Evolutionary conservation across 1,140 invertebrate genomes (phyloP).

Genomic region (Drosophila oshimai): DNA sequence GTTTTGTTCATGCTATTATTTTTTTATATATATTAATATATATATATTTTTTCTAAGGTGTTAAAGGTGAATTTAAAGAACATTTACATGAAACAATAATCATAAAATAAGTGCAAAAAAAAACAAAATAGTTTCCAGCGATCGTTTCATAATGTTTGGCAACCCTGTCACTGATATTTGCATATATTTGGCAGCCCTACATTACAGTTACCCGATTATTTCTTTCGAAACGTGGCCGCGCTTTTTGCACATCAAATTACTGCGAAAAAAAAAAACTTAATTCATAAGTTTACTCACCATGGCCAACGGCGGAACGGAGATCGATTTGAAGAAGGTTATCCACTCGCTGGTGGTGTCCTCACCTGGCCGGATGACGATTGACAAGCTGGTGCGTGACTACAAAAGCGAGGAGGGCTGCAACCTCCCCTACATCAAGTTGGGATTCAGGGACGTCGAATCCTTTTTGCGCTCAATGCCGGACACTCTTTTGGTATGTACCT

Average conservation of each 20-base stretch:
- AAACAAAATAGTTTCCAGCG: too few relatives aligned
- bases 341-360: conserved; percentile 65
- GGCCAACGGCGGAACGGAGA: not conserved
- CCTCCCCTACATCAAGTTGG: conserved; percentile 50
- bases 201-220: not conserved
- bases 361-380: conserved; percentile 47
- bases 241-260: not conserved
- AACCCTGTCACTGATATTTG: too few relatives aligned
- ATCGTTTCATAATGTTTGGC: too few relatives aligned
- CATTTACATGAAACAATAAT: too few relatives aligned
- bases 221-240: not conserved
- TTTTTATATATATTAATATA: too few relatives aligned
- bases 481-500: conserved; percentile 38
- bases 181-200: not conserved
- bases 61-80: too few relatives aligned
- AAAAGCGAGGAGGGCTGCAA: conserved; percentile 37
- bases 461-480: conserved; percentile 63
- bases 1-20: too few relatives aligned
- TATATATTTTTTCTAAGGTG: too few relatives aligned
- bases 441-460: conserved; percentile 49
- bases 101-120: too few relatives aligned
- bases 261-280: not conserved
- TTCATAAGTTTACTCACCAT: not conserved
- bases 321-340: conserved; percentile 51
- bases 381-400: conserved; percentile 54